Evolutionary conservation across 64 coral and sea anemone genomes (phyloP).

Genomic region (Montipora capricornis): DNA sequence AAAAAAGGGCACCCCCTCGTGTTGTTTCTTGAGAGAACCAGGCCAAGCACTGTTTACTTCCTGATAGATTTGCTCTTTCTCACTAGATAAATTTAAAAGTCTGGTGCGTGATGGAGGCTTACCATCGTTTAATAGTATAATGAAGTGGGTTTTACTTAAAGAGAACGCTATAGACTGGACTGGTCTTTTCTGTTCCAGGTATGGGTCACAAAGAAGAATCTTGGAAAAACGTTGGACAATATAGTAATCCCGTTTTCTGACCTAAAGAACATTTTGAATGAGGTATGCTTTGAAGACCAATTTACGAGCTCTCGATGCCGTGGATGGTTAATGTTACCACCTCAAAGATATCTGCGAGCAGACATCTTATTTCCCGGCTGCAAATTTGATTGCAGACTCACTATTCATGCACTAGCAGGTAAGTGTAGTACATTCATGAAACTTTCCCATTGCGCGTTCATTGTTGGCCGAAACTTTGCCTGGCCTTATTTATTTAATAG

Average conservation of each 20-base stretch:
- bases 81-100: too few relatives aligned
- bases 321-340: slow-evolving; percentile 5
- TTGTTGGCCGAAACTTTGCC: too few relatives aligned
- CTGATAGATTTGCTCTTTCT: too few relatives aligned
- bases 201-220: not conserved
- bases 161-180: too few relatives aligned
- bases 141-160: too few relatives aligned
- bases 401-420: not conserved
- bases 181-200: not conserved
- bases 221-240: not conserved
- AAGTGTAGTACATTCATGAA: too few relatives aligned
- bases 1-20: too few relatives aligned
- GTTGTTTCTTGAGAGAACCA: too few relatives aligned
- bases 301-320: not conserved
- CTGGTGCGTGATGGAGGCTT: too few relatives aligned
- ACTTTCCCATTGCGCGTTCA: not conserved
- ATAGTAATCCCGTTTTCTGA: not conserved
- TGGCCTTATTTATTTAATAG: not conserved
- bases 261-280: not conserved
- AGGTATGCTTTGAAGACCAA: not conserved
- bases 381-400: slow-evolving; percentile 31
- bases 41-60: too few relatives aligned
- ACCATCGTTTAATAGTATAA: too few relatives aligned
- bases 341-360: not conserved
- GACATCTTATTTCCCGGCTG: slow-evolving; percentile 27